Evolutionary conservation across 2,888 invertebrate species (phyloP), one percentile per base, ranked within the genome.

Genomic region (Cataglyphis albicans): DNA sequence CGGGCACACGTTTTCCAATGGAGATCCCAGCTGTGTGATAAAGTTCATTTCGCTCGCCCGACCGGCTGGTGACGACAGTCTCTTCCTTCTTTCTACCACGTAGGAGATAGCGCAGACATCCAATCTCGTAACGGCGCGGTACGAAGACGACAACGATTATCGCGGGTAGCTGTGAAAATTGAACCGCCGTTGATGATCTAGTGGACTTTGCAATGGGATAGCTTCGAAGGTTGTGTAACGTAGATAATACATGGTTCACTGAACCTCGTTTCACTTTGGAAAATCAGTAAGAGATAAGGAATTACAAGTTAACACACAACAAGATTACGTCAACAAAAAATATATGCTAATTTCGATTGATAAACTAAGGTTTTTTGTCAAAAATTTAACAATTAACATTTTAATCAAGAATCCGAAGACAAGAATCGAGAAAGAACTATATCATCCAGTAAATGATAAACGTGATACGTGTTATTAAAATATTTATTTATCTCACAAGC

Each of bases 11-110:
- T 89, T 90, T 89, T 84, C 91, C 90, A 90, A 91, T 89, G 90
- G 89, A 91, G 91, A 91, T 91, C 89, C 91, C 91, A 91, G 90
- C 89, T 91, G 91, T 75, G 91, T 84, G 91, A 91, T 91, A 91
- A 91, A 91, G 90, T 91, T 91, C 91, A 91, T 91, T 91, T 90
- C 88, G 88, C 85, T 85, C 76, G 84, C 84, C 84, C 85, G 85
- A 83, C 86, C 91, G 87, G 88, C 88, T 90, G 90, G 82, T 86
- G 86, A 86, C 88, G 89, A 89, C 90, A 86, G 88, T 91, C 88
- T 89, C 91, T 88, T 82, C 84, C 70, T 74, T 82, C 81, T 76
- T 78, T 48, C 67, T 59, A 72, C 44, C 63, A 21, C 21, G 61
- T 55, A 41, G 64, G 72, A 87, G 87, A 88, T 89, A 91, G 84